phyloP scores from a whole-genome alignment of 2,797 vertebrate genomes.

The Syngnathus rostellatus region DNA sequence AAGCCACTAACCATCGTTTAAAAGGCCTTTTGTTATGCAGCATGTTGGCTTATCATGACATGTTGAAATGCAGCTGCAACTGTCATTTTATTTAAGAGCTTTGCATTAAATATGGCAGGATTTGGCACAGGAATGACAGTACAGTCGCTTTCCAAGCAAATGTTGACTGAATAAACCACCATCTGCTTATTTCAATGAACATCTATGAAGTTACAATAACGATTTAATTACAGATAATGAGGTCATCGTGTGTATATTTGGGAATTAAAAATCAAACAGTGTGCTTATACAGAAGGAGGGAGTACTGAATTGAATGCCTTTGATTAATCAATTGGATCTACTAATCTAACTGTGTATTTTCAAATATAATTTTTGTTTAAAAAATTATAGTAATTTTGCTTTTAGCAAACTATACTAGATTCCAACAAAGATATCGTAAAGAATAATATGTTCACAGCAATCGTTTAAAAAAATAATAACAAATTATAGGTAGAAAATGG shows the following conservation, averaged over 20 bases:
- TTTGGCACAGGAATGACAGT: neutral
- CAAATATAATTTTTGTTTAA: no score
- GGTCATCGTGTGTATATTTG: neutral
- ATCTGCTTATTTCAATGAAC: neutral
- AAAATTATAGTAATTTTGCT: no score
- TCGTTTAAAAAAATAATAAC: no score
- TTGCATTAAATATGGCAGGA: neutral
- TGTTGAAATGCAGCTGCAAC: neutral
- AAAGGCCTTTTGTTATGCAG: neutral
- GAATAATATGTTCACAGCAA: no score
- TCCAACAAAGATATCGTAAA: no score
- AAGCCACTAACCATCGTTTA: neutral
- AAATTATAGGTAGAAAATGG: neutral
- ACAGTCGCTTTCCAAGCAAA: neutral
- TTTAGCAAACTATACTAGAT: no score
- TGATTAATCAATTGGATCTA: neutral
- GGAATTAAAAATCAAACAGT: neutral
- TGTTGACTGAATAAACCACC: neutral
- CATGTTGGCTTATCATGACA: neutral
- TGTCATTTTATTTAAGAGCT: neutral
- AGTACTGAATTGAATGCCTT: neutral
- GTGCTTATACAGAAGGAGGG: neutral
- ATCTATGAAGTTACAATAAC: neutral
- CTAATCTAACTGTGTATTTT: no score
- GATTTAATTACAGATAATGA: neutral